These are phyloP conservation scores for Rhingia rostrata DNA, from an alignment of 2,888 invertebrate genomes.

Conservation along the genomic window DNA sequence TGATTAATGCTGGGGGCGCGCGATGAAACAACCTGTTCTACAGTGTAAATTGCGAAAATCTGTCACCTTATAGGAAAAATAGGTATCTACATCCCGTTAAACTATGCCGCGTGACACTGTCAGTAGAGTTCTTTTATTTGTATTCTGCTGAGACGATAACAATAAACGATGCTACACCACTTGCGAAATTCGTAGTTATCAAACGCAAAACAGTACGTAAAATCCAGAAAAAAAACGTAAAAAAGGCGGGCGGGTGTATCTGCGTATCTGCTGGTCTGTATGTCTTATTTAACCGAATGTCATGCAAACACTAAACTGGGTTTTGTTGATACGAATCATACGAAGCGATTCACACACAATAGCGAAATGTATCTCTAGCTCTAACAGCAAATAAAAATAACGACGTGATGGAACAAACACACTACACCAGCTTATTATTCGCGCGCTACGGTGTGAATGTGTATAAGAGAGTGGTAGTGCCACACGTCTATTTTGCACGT, in stretches of 20 bases:
- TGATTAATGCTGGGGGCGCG: slow-evolving; percentile 51
- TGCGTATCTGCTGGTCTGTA: slow-evolving; percentile 44
- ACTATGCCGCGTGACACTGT: slow-evolving; percentile 33
- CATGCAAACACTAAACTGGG: slow-evolving; percentile 78
- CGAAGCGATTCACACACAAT: slow-evolving; percentile 65
- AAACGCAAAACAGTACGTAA: slow-evolving; percentile 8
- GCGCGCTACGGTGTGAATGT: slow-evolving; percentile 7
- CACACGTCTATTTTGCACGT: slow-evolving; percentile 82
- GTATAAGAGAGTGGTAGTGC: slow-evolving; percentile 61
- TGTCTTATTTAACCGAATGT: slow-evolving; percentile 78
- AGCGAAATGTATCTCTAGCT: slow-evolving; percentile 61
- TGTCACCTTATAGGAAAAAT: slow-evolving; percentile 37
- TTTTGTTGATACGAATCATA: slow-evolving; percentile 74
- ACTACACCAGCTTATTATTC: slow-evolving; percentile 50
- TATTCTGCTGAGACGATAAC: background rate
- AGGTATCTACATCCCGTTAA: slow-evolving; percentile 66
- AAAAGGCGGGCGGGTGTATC: slow-evolving; percentile 58
- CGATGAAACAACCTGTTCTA: slow-evolving; percentile 71
- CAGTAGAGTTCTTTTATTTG: slow-evolving; percentile 13
- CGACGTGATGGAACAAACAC: slow-evolving; percentile 75
- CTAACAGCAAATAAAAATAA: slow-evolving; percentile 57
- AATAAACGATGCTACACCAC: slow-evolving; percentile 6
- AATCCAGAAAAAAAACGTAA: slow-evolving; percentile 29
- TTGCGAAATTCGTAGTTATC: slow-evolving; percentile 27
- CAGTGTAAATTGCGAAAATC: slow-evolving; percentile 38